Evolutionary conservation across 2,113 vertebrate genomes (phyloP).

Genomic region (Nymphicus hollandicus): DNA sequence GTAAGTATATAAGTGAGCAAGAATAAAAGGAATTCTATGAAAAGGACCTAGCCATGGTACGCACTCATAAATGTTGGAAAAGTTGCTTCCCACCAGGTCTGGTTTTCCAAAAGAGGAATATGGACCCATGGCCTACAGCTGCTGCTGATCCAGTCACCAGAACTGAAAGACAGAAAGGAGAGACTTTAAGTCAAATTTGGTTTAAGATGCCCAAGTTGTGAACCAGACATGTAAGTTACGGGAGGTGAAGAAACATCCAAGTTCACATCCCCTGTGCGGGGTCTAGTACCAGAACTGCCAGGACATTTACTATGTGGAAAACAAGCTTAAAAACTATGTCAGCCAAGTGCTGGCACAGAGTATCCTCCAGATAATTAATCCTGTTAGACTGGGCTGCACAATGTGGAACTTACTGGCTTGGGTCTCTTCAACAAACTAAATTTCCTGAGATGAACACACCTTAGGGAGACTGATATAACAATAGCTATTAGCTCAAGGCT

Average conservation of each 20-base stretch:
- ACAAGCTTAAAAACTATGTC: not conserved
- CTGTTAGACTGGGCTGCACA: not conserved
- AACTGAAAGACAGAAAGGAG: not conserved
- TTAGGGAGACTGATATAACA: not conserved
- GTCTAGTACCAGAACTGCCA: not conserved
- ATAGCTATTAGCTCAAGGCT: not conserved
- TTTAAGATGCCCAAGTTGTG: not conserved
- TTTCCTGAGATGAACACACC: not conserved
- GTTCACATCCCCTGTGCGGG: not conserved
- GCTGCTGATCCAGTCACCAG: not conserved
- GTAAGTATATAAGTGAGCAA: not conserved
- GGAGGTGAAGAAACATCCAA: not conserved
- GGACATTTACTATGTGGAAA: not conserved
- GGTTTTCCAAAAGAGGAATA: not conserved
- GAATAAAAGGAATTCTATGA: not conserved
- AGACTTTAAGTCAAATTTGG: not conserved
- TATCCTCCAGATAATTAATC: not conserved
- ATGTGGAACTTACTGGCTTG: not conserved
- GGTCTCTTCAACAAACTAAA: not conserved
- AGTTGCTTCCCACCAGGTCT: not conserved
- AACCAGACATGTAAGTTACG: not conserved
- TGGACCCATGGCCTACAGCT: not conserved
- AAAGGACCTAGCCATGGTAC: not conserved
- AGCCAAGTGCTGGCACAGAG: not conserved
- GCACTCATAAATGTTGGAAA: not conserved